These are phyloP conservation scores for Drosophila paulistorum DNA, from an alignment of 1,140 invertebrate genomes.

Conservation along the genomic window DNA sequence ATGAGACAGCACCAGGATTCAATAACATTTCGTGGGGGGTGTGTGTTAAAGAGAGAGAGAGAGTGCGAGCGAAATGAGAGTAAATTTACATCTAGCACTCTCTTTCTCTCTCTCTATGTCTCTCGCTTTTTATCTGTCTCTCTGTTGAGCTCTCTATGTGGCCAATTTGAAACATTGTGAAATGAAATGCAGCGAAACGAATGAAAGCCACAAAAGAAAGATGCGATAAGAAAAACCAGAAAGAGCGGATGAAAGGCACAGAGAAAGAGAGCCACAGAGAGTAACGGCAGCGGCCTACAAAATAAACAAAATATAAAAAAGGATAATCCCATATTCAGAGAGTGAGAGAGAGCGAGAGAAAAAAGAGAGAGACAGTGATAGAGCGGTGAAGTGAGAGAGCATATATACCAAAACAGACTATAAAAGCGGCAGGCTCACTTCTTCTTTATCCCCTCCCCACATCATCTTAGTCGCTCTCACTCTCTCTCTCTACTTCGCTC, in stretches of 20 bases:
- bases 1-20: constrained; percentile 45
- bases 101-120: constrained; percentile 15
- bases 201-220: constrained; percentile 63
- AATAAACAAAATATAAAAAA: constrained; percentile 80
- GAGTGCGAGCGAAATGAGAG: constrained; percentile 8
- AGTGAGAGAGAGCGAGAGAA: constrained; percentile 4
- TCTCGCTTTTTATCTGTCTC: not conserved
- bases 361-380: constrained; percentile 2
- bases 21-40: constrained; percentile 47
- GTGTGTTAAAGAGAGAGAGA: constrained; percentile 14
- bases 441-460: constrained; percentile 13
- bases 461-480: constrained; percentile 3
- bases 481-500: not conserved
- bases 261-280: constrained; percentile 27
- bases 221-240: constrained; percentile 65
- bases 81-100: constrained; percentile 55
- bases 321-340: constrained; percentile 60
- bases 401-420: constrained; percentile 63
- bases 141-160: constrained; percentile 38
- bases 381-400: constrained; percentile 60
- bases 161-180: constrained; percentile 70
- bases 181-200: constrained; percentile 81
- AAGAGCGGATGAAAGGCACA: constrained; percentile 12
- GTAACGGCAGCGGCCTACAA: constrained; percentile 31
- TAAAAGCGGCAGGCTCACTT: constrained; percentile 49